Evolutionary conservation across 2,888 invertebrate species (phyloP).

Genomic region (Epinotia nisella): DNA sequence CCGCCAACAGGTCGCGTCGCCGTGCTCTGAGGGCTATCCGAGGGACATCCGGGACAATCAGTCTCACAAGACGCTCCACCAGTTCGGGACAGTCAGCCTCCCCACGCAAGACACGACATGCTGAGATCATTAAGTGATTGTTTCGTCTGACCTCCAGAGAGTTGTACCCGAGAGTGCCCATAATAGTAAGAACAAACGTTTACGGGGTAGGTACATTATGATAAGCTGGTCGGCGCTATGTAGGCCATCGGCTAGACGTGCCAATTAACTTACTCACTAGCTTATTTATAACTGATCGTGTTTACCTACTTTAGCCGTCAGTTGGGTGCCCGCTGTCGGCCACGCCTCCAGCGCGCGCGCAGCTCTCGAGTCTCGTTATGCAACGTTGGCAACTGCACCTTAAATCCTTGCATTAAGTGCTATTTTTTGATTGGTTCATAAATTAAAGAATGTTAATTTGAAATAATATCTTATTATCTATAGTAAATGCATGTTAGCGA

Average conservation of each 20-base stretch:
- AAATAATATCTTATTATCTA: too few species aligned
- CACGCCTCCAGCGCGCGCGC: neutral
- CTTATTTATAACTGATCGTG: conserved; percentile 30
- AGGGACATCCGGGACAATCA: too few species aligned
- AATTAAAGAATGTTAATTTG: neutral
- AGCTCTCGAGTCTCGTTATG: neutral
- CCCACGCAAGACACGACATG: too few species aligned
- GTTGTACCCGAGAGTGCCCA: too few species aligned
- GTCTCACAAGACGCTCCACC: too few species aligned
- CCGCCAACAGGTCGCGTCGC: too few species aligned
- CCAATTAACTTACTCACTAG: conserved; percentile 14
- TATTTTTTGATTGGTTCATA: neutral
- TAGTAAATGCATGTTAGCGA: too few species aligned
- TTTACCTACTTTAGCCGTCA: conserved; percentile 7
- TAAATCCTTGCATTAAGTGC: neutral
- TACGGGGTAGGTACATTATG: neutral
- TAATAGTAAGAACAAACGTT: neutral
- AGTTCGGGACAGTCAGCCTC: too few species aligned
- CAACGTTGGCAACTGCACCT: neutral
- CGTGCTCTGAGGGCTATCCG: too few species aligned
- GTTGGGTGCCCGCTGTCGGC: conserved; percentile 31
- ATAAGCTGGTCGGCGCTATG: neutral
- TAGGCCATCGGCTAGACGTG: conserved; percentile 4
- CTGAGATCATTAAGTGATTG: too few species aligned
- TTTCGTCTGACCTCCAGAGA: too few species aligned